phyloP scores from a whole-genome alignment of 2,888 invertebrate genomes.

The Dryobotodes eremita region DNA sequence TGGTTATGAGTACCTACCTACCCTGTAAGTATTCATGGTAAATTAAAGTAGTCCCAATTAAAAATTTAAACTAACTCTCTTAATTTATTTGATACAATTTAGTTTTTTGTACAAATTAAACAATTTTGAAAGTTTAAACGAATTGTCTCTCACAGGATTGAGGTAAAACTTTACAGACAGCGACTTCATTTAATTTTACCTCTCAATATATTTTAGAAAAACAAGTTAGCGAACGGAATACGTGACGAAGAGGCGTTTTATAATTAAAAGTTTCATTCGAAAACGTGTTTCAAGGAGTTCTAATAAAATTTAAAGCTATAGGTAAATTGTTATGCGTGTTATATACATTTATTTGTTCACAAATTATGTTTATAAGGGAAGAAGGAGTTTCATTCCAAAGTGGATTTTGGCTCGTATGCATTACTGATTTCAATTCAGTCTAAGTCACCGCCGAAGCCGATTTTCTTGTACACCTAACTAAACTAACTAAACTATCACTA shows the following conservation, averaged over 20 bases:
- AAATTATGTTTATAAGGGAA: slow-evolving; percentile 8
- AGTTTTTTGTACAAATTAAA: slow-evolving; percentile 50
- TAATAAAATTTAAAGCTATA: slow-evolving; percentile 15
- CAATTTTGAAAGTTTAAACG: slow-evolving; percentile 54
- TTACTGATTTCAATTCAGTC: not conserved
- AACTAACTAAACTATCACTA: too few species aligned
- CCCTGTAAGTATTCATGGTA: not conserved
- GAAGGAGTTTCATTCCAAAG: not conserved
- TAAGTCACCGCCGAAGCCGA: too few species aligned
- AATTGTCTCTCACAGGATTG: slow-evolving; percentile 50
- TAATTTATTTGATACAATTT: slow-evolving; percentile 46
- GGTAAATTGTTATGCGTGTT: slow-evolving; percentile 9
- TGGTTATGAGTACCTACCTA: not conserved
- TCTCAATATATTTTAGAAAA: slow-evolving; percentile 51
- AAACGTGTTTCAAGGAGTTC: slow-evolving; percentile 50
- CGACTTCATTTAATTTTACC: slow-evolving; percentile 44
- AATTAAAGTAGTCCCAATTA: slow-evolving; percentile 5
- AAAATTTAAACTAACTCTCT: slow-evolving; percentile 15
- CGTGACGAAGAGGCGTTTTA: slow-evolving; percentile 47
- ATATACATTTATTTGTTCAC: slow-evolving; percentile 14
- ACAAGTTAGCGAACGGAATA: slow-evolving; percentile 40
- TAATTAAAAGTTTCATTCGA: slow-evolving; percentile 43
- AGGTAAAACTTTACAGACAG: slow-evolving; percentile 39
- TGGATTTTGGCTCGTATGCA: not conserved
- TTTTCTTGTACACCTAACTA: too few species aligned